Evolutionary conservation across 2,113 vertebrate genomes (phyloP).

Genomic region (Butorides virescens): DNA sequence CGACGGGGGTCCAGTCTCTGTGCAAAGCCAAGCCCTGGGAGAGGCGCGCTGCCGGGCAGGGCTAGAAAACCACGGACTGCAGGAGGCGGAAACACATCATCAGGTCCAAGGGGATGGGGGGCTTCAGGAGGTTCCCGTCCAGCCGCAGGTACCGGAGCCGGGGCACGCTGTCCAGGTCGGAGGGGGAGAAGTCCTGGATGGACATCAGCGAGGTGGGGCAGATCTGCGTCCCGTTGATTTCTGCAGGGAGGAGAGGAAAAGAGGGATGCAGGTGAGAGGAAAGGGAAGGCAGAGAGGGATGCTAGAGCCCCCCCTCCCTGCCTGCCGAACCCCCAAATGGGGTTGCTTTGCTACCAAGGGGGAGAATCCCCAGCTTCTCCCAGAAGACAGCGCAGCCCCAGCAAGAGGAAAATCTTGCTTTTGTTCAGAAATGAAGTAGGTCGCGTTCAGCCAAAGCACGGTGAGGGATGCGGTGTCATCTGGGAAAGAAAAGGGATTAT

Average conservation of each 20-base stretch:
- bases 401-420: background rate
- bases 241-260: conserved; percentile 64
- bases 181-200: conserved; percentile 72
- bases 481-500: background rate
- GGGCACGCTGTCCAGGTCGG: conserved; percentile 73
- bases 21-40: conserved; percentile 14
- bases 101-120: conserved; percentile 90
- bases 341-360: background rate
- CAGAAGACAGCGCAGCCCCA: background rate
- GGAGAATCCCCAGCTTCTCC: background rate
- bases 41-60: background rate
- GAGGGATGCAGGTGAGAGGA: fast-evolving
- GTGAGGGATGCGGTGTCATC: background rate
- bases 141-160: conserved; percentile 91
- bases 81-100: conserved; percentile 97
- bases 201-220: conserved; percentile 79
- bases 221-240: conserved; percentile 91
- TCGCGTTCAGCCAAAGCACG: background rate
- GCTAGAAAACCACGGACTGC: conserved; percentile 88
- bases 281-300: background rate
- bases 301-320: background rate
- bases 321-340: background rate
- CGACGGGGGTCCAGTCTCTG: background rate
- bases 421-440: background rate
- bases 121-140: conserved; percentile 91